Percentiles rank a stretch among this genome's conserved stretches.
phyloP scores from a whole-genome alignment of 1,140 invertebrate genomes.

The Drosophila truncata region DNA sequence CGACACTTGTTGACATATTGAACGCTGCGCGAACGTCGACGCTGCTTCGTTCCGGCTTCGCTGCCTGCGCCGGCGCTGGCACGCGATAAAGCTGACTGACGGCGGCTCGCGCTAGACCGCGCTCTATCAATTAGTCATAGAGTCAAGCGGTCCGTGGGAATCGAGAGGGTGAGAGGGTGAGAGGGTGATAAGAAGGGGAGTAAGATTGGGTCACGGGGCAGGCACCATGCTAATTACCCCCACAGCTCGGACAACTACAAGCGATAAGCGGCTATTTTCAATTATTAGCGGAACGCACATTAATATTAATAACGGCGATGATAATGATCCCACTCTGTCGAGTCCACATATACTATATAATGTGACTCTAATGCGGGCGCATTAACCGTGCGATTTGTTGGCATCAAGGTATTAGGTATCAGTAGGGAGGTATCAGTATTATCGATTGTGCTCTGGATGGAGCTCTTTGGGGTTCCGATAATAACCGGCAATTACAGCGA shows the following conservation, averaged over 20 bases:
- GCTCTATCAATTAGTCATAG: constrained; percentile 57
- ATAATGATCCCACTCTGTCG: constrained; percentile 16
- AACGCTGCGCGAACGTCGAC: constrained; percentile 12
- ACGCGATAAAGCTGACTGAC: constrained; percentile 74
- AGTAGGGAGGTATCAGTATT: not conserved
- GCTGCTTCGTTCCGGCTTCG: constrained; percentile 9
- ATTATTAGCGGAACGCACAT: constrained; percentile 34
- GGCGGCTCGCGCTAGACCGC: constrained; percentile 5
- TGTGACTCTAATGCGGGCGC: constrained; percentile 27
- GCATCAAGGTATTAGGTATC: constrained; percentile 34
- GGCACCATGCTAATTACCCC: constrained; percentile 33
- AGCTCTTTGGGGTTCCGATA: constrained; percentile 17
- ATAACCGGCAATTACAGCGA: constrained; percentile 66
- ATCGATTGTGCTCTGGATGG: not conserved
- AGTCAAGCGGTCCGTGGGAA: constrained; percentile 2
- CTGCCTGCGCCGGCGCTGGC: constrained; percentile 34
- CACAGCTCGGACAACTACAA: not conserved
- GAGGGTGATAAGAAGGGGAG: no score
- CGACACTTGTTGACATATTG: constrained; percentile 71
- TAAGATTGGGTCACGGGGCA: constrained; percentile 7
- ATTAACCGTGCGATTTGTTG: constrained; percentile 38
- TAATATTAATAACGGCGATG: constrained; percentile 51
- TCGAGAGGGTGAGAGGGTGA: no score
- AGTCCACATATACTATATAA: constrained; percentile 1
- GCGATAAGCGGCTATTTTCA: constrained; percentile 49